These are phyloP conservation scores for Bostrychus sinensis DNA, from an alignment of 2,113 vertebrate species.

Conservation along the genomic window DNA sequence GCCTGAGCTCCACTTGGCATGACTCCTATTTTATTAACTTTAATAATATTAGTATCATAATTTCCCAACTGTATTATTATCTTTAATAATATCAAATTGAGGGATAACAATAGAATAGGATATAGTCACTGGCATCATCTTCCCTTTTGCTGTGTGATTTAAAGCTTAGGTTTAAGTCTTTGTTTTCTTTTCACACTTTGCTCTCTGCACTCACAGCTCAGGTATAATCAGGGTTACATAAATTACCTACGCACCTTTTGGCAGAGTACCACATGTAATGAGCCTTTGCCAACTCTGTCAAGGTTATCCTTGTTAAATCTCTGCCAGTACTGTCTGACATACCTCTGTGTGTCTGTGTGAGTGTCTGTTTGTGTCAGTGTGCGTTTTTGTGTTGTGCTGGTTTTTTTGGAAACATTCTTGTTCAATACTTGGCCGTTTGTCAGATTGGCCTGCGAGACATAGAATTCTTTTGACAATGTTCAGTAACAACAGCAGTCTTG, in stretches of 20 bases:
- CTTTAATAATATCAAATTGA: constrained; percentile 6
- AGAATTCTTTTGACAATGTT: constrained; percentile 3
- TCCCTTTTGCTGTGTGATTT: not conserved
- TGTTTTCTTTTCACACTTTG: constrained; percentile 12
- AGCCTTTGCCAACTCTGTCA: constrained; percentile 67
- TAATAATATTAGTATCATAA: too few relatives aligned
- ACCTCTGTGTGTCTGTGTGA: constrained; percentile 17
- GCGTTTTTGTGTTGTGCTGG: constrained; percentile 2
- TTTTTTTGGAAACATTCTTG: not conserved
- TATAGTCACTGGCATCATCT: not conserved
- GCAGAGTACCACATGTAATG: constrained; percentile 33
- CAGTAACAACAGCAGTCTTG: not conserved
- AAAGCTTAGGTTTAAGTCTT: not conserved
- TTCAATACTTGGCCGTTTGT: not conserved
- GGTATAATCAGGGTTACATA: constrained; percentile 52
- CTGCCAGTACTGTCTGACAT: constrained; percentile 51
- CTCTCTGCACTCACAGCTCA: constrained; percentile 4
- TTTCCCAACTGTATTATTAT: not conserved
- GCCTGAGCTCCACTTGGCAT: not conserved
- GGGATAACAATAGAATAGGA: not conserved
- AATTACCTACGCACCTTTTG: constrained; percentile 60
- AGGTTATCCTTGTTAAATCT: constrained; percentile 56
- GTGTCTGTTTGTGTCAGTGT: constrained; percentile 7
- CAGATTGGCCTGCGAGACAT: not conserved
- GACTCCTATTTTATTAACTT: constrained; percentile 4